Evolutionary conservation across 2,113 vertebrate species (phyloP).

Genomic region (Bambusicola thoracicus): DNA sequence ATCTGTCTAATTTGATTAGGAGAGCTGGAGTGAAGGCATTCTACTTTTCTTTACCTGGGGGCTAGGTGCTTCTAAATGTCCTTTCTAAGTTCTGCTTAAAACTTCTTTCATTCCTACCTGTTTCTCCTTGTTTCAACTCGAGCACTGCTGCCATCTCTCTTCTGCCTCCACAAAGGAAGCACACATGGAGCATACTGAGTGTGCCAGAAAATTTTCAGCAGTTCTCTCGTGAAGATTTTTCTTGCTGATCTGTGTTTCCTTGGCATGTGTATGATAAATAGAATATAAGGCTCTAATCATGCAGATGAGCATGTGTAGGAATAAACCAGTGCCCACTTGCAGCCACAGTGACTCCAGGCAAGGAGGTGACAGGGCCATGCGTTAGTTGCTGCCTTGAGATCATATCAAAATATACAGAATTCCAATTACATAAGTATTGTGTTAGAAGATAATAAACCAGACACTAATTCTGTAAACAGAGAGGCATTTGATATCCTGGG

Average conservation of each 20-base stretch:
- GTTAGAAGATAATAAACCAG: conserved; percentile 30
- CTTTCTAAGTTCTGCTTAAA: conserved; percentile 4
- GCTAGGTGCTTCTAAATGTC: neutral
- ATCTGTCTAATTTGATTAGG: conserved; percentile 38
- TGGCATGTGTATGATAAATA: neutral
- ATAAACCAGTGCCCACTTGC: neutral
- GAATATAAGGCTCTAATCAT: neutral
- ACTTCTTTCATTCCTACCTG: neutral
- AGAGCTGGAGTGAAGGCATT: conserved; percentile 11
- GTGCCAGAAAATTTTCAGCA: neutral
- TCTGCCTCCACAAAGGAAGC: neutral
- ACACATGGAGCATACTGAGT: neutral
- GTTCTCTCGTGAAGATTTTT: neutral
- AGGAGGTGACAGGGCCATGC: neutral
- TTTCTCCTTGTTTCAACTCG: neutral
- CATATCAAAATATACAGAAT: neutral
- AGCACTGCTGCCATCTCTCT: neutral
- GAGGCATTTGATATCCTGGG: neutral
- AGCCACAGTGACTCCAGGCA: neutral
- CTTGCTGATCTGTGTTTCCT: neutral
- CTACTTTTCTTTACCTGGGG: neutral
- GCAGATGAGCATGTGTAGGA: neutral
- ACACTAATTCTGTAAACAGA: conserved; percentile 19
- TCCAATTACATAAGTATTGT: neutral
- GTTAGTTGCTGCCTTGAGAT: neutral